phyloP scores from a whole-genome alignment of 2,797 vertebrate species.

The Siniperca obscura region DNA sequence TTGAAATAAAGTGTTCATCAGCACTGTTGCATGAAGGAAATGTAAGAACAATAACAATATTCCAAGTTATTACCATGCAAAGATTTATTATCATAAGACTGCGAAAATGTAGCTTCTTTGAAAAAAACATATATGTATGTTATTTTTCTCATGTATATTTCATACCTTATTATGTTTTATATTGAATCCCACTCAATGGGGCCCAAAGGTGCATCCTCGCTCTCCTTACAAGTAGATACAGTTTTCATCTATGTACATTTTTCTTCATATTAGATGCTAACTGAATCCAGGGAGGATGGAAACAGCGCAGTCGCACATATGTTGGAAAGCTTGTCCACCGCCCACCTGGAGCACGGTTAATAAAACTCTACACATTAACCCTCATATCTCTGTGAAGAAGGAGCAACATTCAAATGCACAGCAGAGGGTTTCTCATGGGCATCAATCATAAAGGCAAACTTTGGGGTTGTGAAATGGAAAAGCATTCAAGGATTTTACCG shows the following conservation, averaged over 20 bases:
- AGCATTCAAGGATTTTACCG: slow-evolving; percentile 74
- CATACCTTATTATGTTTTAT: not conserved
- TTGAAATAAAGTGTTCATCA: slow-evolving; percentile 15
- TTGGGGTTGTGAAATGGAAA: slow-evolving; percentile 68
- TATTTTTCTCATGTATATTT: not conserved
- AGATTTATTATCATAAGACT: not conserved
- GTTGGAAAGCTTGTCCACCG: slow-evolving; percentile 69
- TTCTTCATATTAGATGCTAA: slow-evolving; percentile 1
- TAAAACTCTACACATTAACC: slow-evolving; percentile 66
- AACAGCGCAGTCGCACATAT: slow-evolving; percentile 59
- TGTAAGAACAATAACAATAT: slow-evolving; percentile 4
- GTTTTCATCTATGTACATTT: not conserved
- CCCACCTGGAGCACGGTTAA: slow-evolving; percentile 71
- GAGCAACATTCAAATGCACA: slow-evolving; percentile 57
- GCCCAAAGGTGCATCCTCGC: not conserved
- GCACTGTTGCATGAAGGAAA: slow-evolving; percentile 23
- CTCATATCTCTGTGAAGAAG: slow-evolving; percentile 55
- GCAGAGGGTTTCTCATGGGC: slow-evolving; percentile 56
- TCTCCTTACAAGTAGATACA: not conserved
- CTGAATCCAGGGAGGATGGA: slow-evolving; percentile 24
- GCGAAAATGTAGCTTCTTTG: not conserved
- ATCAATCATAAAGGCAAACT: slow-evolving; percentile 72
- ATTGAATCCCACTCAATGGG: not conserved
- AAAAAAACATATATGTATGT: not conserved
- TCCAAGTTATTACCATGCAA: not conserved